Evolutionary conservation across 2,888 invertebrate species (phyloP).

Genomic region (Thymelicus sylvestris): DNA sequence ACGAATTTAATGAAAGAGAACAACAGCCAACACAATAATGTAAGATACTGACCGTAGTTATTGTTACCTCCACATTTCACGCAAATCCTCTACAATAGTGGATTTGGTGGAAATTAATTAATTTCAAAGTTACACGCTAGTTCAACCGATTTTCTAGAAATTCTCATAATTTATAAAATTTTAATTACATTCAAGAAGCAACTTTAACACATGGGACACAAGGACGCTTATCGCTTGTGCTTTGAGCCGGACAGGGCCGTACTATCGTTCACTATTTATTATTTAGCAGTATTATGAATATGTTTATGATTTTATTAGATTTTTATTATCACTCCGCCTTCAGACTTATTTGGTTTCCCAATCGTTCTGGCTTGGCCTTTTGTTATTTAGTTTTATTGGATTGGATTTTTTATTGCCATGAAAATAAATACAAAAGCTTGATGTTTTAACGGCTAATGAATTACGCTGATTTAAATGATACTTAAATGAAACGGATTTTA

Average conservation of each 20-base stretch:
- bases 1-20: no score
- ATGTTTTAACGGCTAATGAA: not conserved
- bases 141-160: not conserved
- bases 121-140: slow-evolving; percentile 56
- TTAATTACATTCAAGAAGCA: not conserved
- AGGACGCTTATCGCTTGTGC: slow-evolving; percentile 45
- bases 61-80: slow-evolving; percentile 62
- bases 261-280: slow-evolving; percentile 36
- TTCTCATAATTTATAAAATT: not conserved
- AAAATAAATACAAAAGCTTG: not conserved
- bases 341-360: slow-evolving; percentile 28
- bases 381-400: slow-evolving; percentile 29
- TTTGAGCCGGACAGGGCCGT: not conserved
- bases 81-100: slow-evolving; percentile 66
- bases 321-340: slow-evolving; percentile 22
- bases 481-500: not conserved
- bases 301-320: slow-evolving; percentile 30
- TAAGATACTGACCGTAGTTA: slow-evolving; percentile 42
- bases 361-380: slow-evolving; percentile 30
- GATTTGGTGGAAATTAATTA: slow-evolving; percentile 72
- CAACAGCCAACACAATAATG: not conserved
- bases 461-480: not conserved
- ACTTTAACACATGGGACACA: not conserved
- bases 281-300: slow-evolving; percentile 31
- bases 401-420: slow-evolving; percentile 21